Evolutionary conservation across 2,113 vertebrate genomes (phyloP), one percentile per base, ranked within the genome.

Genomic region (Myocastor coypus): DNA sequence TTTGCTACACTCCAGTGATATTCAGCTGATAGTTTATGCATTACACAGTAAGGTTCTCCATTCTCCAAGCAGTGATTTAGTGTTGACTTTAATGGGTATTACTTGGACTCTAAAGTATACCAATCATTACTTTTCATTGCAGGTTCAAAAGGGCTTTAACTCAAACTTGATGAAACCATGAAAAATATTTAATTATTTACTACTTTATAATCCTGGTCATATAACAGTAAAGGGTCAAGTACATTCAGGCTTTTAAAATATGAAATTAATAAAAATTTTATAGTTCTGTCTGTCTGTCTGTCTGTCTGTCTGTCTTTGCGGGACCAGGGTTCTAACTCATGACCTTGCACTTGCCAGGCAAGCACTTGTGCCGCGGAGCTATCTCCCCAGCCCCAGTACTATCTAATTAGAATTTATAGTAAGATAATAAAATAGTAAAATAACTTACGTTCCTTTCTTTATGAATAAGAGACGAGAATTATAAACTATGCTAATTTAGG

Each of bases 381-480:
- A n/a, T n/a, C n/a, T n/a, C n/a, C n/a, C n/a, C n/a, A n/a, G n/a
- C n/a, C n/a, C n/a, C n/a, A n/a, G n/a, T n/a, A n/a, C n/a, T 50
- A 77, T 14, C 22, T 77, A 30, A 17, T 77, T 77, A 77, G 73
- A 77, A 42, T 46, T 42, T 77, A 46, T 46, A 77, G 73, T 86
- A 94, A 92, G 30, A 92, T 83, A 94, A 7, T 19, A 12, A 40
- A 42, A 75, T 28, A 75, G 40, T 86, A 89, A 92, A 40, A 86
- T 83, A 89, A 13, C 12, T 0, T 69, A 0, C 6, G 16, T 94
- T 78, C 81, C 86, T 91, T 89, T 89, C 40, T 50, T 90, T 46
- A 94, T 66, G 30, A 46, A 12, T 61, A 87, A 80, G n/a, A 32
- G 83, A 85, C 63, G 10, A 24, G 89, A 57, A 73, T 12, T n/a